phyloP scores from a whole-genome alignment of 2,888 invertebrate species.

The Oscheius onirici region DNA sequence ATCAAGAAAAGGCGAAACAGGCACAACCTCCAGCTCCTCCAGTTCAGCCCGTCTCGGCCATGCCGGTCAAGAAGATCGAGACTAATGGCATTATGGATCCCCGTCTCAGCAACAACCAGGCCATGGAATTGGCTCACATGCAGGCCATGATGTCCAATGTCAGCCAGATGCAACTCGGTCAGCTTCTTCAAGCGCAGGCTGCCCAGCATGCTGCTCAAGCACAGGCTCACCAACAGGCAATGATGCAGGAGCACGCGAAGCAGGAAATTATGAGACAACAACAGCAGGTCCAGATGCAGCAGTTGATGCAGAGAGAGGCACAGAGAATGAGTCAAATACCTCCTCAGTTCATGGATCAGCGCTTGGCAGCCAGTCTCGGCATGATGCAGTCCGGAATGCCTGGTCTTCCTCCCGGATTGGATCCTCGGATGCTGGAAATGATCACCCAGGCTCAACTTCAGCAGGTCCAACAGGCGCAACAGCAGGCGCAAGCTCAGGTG shows the following conservation, averaged over 20 bases:
- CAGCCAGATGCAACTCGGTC: conserved; percentile 12
- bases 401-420: not conserved
- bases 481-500: not conserved
- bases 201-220: not conserved
- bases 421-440: conserved; percentile 25
- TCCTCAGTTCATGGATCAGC: conserved; percentile 17
- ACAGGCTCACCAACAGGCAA: conserved; percentile 16
- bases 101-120: not conserved
- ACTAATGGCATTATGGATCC: conserved; percentile 19
- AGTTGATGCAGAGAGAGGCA: conserved; percentile 16
- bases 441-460: conserved; percentile 22
- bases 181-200: conserved; percentile 33
- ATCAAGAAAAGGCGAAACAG: conserved; percentile 16
- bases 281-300: conserved; percentile 14
- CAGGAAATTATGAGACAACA: conserved; percentile 26
- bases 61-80: conserved; percentile 19
- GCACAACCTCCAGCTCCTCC: conserved; percentile 18
- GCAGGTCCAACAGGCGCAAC: not conserved
- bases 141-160: not conserved
- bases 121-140: not conserved
- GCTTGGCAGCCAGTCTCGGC: conserved; percentile 8
- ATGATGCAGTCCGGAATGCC: not conserved
- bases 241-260: conserved; percentile 20
- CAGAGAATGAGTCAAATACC: conserved; percentile 5
- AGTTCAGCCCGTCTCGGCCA: not conserved